Base-by-base conservation (phyloP, 2,888 invertebrate genomes). In the Lobophora halterata region DNA sequence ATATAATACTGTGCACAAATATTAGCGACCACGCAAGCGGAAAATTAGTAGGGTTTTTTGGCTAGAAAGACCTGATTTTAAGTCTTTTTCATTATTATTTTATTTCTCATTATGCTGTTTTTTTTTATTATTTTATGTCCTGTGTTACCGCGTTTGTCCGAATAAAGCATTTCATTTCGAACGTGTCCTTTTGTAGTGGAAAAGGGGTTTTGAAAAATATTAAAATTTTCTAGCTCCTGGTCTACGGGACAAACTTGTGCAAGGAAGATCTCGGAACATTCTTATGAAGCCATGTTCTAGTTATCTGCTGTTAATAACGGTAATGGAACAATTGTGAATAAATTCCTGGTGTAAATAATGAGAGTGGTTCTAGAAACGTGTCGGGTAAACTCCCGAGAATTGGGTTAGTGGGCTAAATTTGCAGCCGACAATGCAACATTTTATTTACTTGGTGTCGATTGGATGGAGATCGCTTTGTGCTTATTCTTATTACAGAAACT, bases 371-470 rank as follows among this genome's bases (percentile, higher is more conserved):
- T 35, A 36, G 30, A 35, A 35, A 12, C n/a, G n/a, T 10, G 31
- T 41, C 23, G 27, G 28, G 31, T 41, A 36, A 42, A 36, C 36
- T 42, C 36, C 39, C 27, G 42, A 23, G 42, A 42, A 42, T 26
- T 42, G 36, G 42, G 42, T 42, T 36, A 42, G 32, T 42, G 16
- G 32, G 28, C 20, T 42, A 31, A n/a, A n/a, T 42, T 42, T 42
- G 36, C 36, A 36, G 36, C 24, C 27, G 24, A 42, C 36, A 36
- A 42, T 42, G 36, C 41, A 35, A 32, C 41, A 36, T 36, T 42
- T 36, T 42, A 42, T 42, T 42, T 42, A 42, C 42, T 17, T 21
- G 19, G 17, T 26, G 16, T 20, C 13, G 27, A 36, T 23, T 8
- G 11, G 27, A 27, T 41, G 30, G 34, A 26, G 29, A 41, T 31